These are phyloP conservation scores for Macrotis lagotis DNA, from an alignment of 2,113 vertebrate genomes.

Conservation along the genomic window DNA sequence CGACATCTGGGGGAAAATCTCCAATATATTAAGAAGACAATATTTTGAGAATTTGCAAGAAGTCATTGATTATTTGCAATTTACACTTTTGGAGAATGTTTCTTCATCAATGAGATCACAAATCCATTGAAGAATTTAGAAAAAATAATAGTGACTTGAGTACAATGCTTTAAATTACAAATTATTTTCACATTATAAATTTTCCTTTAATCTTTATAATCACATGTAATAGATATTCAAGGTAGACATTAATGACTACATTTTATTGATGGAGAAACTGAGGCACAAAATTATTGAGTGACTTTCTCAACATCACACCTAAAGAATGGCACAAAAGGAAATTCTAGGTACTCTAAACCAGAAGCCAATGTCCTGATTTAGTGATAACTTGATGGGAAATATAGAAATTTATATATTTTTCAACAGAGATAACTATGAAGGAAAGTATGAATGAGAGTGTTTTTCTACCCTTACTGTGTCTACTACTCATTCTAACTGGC, in stretches of 20 bases:
- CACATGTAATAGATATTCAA: neutral
- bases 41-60: neutral
- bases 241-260: neutral
- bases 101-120: neutral
- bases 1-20: neutral
- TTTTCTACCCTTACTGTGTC: neutral
- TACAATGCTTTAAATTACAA: neutral
- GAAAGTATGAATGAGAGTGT: neutral
- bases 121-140: neutral
- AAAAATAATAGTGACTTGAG: neutral
- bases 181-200: neutral
- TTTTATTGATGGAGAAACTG: neutral
- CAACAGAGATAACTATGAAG: neutral
- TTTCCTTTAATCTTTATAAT: neutral
- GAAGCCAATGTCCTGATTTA: constrained; percentile 12
- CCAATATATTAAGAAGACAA: neutral
- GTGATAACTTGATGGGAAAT: constrained; percentile 3
- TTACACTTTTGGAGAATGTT: neutral
- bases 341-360: neutral
- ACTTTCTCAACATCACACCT: neutral
- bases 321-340: neutral
- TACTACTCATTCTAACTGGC: neutral
- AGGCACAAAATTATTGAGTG: neutral
- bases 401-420: neutral
- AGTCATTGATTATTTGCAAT: neutral